These are phyloP conservation scores for Cydia splendana DNA, from an alignment of 1,140 invertebrate species.

Conservation along the genomic window DNA sequence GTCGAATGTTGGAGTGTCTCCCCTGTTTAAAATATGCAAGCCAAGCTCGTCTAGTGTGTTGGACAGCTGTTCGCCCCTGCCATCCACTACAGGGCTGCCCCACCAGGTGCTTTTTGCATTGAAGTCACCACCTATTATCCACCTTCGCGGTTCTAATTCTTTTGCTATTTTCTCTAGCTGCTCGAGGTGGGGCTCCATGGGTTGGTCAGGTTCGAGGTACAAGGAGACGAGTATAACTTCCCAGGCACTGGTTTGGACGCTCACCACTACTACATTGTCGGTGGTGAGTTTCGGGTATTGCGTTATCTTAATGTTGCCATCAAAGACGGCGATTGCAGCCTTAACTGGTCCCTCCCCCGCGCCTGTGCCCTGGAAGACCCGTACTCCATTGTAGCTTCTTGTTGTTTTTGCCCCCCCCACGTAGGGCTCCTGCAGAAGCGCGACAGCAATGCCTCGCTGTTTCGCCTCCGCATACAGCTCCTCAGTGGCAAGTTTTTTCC, in stretches of 20 bases:
- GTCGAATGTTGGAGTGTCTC: not conserved
- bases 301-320: not conserved
- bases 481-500: no score
- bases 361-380: not conserved
- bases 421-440: not conserved
- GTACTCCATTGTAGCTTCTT: not conserved
- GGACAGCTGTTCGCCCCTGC: slow-evolving; percentile 33
- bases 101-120: slow-evolving; percentile 42
- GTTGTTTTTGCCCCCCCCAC: not conserved
- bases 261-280: slow-evolving; percentile 32
- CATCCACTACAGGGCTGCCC: slow-evolving; percentile 32
- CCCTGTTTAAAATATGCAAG: slow-evolving; percentile 12
- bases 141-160: not conserved
- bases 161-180: not conserved
- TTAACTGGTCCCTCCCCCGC: not conserved
- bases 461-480: no score
- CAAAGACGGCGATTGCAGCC: slow-evolving; percentile 3
- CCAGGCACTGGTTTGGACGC: slow-evolving; percentile 33
- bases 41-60: slow-evolving; percentile 11
- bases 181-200: slow-evolving; percentile 32
- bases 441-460: no score
- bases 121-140: slow-evolving; percentile 38
- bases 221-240: slow-evolving; percentile 28
- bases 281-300: slow-evolving; percentile 21
- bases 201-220: slow-evolving; percentile 36